Percentiles rank a stretch among this genome's conserved stretches.
Evolutionary conservation across 2,888 invertebrate genomes (phyloP).

Genomic region (Dinocampus coccinellae): DNA sequence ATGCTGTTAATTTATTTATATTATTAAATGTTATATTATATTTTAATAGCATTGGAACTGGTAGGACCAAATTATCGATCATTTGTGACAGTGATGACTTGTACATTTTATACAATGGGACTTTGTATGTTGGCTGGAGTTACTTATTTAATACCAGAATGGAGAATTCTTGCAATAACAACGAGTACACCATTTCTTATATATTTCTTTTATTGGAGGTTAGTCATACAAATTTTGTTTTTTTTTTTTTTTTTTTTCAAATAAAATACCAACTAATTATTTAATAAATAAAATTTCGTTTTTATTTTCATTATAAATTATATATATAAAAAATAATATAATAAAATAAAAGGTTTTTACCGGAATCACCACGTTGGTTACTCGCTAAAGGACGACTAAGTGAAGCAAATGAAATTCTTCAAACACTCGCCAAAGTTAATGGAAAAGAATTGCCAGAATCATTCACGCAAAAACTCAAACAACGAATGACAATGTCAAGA

Average conservation of each 20-base stretch:
- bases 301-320: neutral
- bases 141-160: slow-evolving; percentile 87
- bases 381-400: slow-evolving; percentile 84
- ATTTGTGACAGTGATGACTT: slow-evolving; percentile 93
- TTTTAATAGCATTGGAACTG: slow-evolving; percentile 84
- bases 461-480: slow-evolving; percentile 80
- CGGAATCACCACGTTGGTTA: slow-evolving; percentile 94
- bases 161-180: slow-evolving; percentile 83
- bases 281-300: too few species aligned
- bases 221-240: slow-evolving; percentile 54
- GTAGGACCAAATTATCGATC: slow-evolving; percentile 93
- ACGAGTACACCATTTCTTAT: slow-evolving; percentile 88
- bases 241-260: slow-evolving; percentile 11
- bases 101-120: slow-evolving; percentile 90
- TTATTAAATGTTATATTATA: neutral
- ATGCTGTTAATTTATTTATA: slow-evolving; percentile 13
- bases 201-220: slow-evolving; percentile 87
- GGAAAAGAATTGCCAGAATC: slow-evolving; percentile 81
- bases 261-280: too few species aligned
- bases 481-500: slow-evolving; percentile 77
- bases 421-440: slow-evolving; percentile 83
- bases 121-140: slow-evolving; percentile 85
- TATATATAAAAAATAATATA: too few species aligned
- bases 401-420: slow-evolving; percentile 84
- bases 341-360: slow-evolving; percentile 80